Evolutionary conservation across 1,140 invertebrate species (phyloP), one percentile per base, ranked within the genome.

Genomic region (Phymorhynchus buccinoides): DNA sequence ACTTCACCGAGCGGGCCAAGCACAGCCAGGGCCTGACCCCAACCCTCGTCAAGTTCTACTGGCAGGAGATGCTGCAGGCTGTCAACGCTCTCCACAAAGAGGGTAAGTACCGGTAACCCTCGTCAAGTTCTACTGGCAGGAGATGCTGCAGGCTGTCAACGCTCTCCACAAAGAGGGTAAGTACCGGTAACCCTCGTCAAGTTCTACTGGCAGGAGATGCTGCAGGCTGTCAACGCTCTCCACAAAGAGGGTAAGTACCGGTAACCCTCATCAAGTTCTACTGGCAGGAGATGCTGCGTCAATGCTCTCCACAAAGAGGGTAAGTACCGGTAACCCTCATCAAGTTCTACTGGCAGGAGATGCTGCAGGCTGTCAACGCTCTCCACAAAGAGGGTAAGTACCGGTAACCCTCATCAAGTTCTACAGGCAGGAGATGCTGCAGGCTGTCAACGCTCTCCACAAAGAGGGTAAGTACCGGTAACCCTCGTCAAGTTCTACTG

Each of bases 201-300:
- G 88, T 97, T 96, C 92, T 98, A 98, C 94, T 99, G 98, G 97
- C 95, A 96, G 89, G 96, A 98, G 94, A 99, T 99, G 97, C 94
- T 99, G 41, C 95, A 95, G 80, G 97, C 97, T 87, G 98, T 99
- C 0, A 95, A 96, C 90, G 96, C 97, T 88, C 98, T 99, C 89
- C 98, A 99, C 90, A 94, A 96, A 88, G 95, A 96, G 94, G 97
- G 97, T 96, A 93, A 89, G 89, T 89, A 41, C n/a, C n/a, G n/a
- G n/a, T n/a, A n/a, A n/a, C n/a, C n/a, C n/a, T n/a, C n/a, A n/a
- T n/a, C n/a, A n/a, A n/a, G n/a, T n/a, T n/a, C n/a, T n/a, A n/a
- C n/a, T n/a, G n/a, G n/a, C n/a, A n/a, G n/a, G n/a, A n/a, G n/a
- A n/a, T n/a, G n/a, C n/a, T n/a, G n/a, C n/a, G n/a, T n/a, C n/a